Conservation (phyloP, 1,140 invertebrate species). For the Sminthurinus signatus region DNA sequence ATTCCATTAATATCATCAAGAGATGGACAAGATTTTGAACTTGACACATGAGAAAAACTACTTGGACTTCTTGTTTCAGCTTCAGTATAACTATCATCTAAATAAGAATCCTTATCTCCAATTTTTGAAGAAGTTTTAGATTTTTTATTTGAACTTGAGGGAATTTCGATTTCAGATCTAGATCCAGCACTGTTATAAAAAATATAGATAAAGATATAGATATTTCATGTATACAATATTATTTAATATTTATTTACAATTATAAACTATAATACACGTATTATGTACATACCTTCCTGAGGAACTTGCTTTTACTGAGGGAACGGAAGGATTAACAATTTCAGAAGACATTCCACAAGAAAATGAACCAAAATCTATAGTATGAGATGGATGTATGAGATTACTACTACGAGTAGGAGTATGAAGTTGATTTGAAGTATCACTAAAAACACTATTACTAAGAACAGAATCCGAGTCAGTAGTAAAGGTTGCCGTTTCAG, state of each 20-base stretch:
- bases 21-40: conserved; percentile 12
- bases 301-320: too few relatives aligned
- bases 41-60: not conserved
- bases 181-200: not conserved
- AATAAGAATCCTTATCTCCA: not conserved
- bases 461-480: conserved; percentile 21
- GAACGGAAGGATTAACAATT: too few relatives aligned
- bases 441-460: conserved; percentile 22
- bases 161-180: not conserved
- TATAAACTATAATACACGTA: too few relatives aligned
- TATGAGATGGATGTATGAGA: conserved; percentile 2
- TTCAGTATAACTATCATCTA: not conserved
- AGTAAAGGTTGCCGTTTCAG: not conserved
- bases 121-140: too few relatives aligned
- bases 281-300: too few relatives aligned
- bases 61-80: not conserved
- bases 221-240: too few relatives aligned
- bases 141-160: too few relatives aligned
- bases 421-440: conserved; percentile 1
- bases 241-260: too few relatives aligned
- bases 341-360: too few relatives aligned
- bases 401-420: too few relatives aligned
- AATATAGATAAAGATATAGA: too few relatives aligned
- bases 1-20: too few relatives aligned
- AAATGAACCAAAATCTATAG: not conserved